Evolutionary conservation across 2,797 vertebrate species (phyloP).

Genomic region (Phataginus tricuspis): DNA sequence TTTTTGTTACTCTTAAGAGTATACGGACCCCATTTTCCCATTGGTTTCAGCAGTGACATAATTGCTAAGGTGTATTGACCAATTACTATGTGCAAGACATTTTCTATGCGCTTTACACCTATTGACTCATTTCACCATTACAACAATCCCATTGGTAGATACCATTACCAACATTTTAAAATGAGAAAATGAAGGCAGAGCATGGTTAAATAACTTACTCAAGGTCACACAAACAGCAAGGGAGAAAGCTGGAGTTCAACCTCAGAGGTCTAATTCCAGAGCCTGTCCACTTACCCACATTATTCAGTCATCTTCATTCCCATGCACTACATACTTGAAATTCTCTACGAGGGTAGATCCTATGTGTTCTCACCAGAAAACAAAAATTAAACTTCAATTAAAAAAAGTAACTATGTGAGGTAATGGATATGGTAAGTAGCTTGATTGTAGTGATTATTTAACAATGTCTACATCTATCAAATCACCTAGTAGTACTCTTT

Average conservation of each 20-base stretch:
- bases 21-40: not conserved
- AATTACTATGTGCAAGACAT: not conserved
- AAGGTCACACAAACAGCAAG: not conserved
- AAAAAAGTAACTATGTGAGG: not conserved
- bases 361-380: not conserved
- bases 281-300: not conserved
- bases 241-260: not conserved
- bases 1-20: not conserved
- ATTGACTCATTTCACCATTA: not conserved
- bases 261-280: too few species aligned
- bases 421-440: not conserved
- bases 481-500: not conserved
- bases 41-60: not conserved
- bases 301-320: not conserved
- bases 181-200: not conserved
- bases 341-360: not conserved
- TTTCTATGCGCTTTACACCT: not conserved
- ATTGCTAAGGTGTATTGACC: not conserved
- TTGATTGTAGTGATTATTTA: not conserved
- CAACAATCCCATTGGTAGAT: not conserved
- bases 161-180: not conserved
- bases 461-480: not conserved
- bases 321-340: not conserved
- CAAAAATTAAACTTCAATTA: not conserved
- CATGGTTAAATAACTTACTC: not conserved